Evolutionary conservation across 2,888 invertebrate genomes (phyloP).

Genomic region (Sepioteuthis lessoniana): DNA sequence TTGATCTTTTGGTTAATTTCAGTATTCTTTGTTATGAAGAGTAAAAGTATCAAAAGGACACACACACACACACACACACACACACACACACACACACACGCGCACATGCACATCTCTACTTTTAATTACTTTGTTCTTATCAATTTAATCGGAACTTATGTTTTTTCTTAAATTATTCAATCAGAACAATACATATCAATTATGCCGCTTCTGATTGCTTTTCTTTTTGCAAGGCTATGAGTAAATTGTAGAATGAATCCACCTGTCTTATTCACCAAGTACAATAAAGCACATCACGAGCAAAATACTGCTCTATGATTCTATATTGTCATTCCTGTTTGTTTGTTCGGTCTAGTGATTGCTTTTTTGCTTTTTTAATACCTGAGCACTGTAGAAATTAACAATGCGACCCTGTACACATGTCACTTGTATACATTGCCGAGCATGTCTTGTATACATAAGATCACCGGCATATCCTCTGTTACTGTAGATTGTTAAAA

Average conservation of each 20-base stretch:
- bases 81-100: no score
- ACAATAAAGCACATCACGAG: not conserved
- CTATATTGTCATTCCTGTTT: not conserved
- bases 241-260: not conserved
- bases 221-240: not conserved
- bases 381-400: no score
- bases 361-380: not conserved
- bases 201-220: not conserved
- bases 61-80: no score
- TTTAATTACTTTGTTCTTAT: no score
- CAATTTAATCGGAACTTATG: no score
- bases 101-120: no score
- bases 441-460: not conserved
- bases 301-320: not conserved
- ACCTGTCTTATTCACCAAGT: not conserved
- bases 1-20: no score
- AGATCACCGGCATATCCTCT: not conserved
- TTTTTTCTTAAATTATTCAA: no score
- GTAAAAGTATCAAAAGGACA: no score
- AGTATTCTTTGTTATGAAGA: no score
- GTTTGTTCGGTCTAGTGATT: not conserved
- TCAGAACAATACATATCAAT: not conserved
- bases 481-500: not conserved
- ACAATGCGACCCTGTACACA: not conserved
- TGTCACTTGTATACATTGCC: not conserved